A percentile compares a stretch with the other conserved stretches of the same genome.
These are phyloP conservation scores for Dusona sp. DNA, from an alignment of 2,888 invertebrate species.

Conservation along the genomic window DNA sequence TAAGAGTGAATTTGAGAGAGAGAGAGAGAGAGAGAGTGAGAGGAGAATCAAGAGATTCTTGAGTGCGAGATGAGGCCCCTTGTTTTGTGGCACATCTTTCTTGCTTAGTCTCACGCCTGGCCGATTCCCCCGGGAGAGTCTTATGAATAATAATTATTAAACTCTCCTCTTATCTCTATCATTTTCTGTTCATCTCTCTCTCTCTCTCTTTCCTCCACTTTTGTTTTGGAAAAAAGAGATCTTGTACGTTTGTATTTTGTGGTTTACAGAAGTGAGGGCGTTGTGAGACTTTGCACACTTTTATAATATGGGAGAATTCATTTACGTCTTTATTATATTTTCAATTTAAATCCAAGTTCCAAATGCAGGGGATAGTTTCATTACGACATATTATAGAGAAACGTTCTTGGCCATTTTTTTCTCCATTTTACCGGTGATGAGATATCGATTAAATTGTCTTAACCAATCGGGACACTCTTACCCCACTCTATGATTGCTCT, in stretches of 20 bases:
- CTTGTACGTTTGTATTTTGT: constrained; percentile 27
- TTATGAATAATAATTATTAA: constrained; percentile 84
- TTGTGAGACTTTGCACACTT: not conserved
- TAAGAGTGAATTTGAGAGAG: constrained; percentile 48
- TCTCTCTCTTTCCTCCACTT: constrained; percentile 32
- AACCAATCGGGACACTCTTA: not conserved
- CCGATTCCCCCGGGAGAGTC: constrained; percentile 78
- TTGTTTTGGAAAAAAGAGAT: constrained; percentile 15
- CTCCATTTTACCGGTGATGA: not conserved
- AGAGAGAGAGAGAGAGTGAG: constrained; percentile 66
- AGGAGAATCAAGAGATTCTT: constrained; percentile 68
- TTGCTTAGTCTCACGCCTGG: constrained; percentile 83
- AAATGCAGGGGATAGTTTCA: not conserved
- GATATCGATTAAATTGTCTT: too few species aligned
- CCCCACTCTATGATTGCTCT: not conserved
- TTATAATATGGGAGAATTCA: not conserved
- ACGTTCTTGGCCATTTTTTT: not conserved
- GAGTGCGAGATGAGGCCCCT: constrained; percentile 74
- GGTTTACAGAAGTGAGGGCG: not conserved
- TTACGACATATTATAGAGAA: not conserved
- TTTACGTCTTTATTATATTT: not conserved
- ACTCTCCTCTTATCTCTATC: constrained; percentile 70
- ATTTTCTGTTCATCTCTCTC: constrained; percentile 58
- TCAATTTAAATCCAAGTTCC: not conserved
- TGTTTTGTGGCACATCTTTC: constrained; percentile 84